Conservation (phyloP, 2,113 vertebrate genomes). For the Montifringilla adamsi region DNA sequence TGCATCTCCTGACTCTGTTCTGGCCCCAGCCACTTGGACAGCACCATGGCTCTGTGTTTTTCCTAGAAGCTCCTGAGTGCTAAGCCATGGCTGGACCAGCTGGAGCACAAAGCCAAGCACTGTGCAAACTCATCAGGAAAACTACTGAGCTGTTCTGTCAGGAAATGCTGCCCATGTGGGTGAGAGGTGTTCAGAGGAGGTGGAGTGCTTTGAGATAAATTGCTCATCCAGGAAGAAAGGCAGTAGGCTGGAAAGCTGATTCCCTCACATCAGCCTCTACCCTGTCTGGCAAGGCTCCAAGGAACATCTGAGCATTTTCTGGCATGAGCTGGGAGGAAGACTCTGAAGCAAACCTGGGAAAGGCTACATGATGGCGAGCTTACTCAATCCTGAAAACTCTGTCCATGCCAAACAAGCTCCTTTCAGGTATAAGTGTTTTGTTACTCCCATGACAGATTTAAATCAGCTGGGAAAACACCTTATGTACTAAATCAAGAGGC, state of each 20-base stretch:
- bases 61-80: background rate
- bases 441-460: background rate
- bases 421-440: background rate
- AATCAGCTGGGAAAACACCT: background rate
- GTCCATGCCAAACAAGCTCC: background rate
- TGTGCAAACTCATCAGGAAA: background rate
- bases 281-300: background rate
- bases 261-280: background rate
- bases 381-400: background rate
- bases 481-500: background rate
- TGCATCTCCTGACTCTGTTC: background rate
- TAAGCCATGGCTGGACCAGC: background rate
- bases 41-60: rapidly evolving
- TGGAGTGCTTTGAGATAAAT: background rate
- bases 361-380: background rate
- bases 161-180: background rate
- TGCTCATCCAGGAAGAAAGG: background rate
- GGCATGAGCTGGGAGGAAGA: background rate
- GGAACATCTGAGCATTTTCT: background rate
- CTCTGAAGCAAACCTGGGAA: background rate
- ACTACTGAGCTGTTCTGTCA: background rate
- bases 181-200: background rate
- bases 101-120: background rate
- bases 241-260: background rate
- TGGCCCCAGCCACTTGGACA: background rate